phyloP scores from a whole-genome alignment of 2,888 invertebrate species.

The Hydriomena furcata region DNA sequence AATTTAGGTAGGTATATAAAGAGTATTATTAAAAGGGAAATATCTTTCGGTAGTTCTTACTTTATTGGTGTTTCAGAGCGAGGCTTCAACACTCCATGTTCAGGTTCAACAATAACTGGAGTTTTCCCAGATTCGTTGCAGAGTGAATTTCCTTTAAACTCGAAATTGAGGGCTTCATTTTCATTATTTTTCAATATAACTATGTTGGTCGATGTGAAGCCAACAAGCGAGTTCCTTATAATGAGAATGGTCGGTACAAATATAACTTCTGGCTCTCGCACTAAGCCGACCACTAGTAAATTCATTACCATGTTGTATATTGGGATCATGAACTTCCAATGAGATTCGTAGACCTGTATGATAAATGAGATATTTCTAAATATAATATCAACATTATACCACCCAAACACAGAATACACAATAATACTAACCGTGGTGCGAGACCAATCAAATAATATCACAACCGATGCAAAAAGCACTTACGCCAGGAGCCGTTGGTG shows the following conservation, averaged over 20 bases:
- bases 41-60: slow-evolving; percentile 55
- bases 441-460: too few relatives aligned
- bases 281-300: slow-evolving; percentile 85
- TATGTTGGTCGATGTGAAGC: slow-evolving; percentile 70
- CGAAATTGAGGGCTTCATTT: slow-evolving; percentile 72
- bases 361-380: slow-evolving; percentile 6
- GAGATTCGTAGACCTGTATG: slow-evolving; percentile 82
- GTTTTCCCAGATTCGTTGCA: slow-evolving; percentile 81
- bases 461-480: neutral
- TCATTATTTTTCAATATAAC: slow-evolving; percentile 82
- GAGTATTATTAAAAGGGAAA: too few relatives aligned
- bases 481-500: slow-evolving; percentile 84
- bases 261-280: slow-evolving; percentile 85
- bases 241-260: slow-evolving; percentile 84
- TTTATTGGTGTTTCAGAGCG: slow-evolving; percentile 74
- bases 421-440: neutral
- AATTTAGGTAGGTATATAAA: too few relatives aligned
- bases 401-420: too few relatives aligned
- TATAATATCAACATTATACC: too few relatives aligned
- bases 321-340: slow-evolving; percentile 86
- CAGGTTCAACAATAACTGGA: slow-evolving; percentile 76
- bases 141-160: slow-evolving; percentile 80
- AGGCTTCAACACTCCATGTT: slow-evolving; percentile 73
- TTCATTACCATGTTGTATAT: slow-evolving; percentile 78
- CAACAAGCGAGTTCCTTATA: slow-evolving; percentile 85